These are phyloP conservation scores for Misgurnus anguillicaudatus DNA, from an alignment of 2,113 vertebrate species.

Conservation along the genomic window DNA sequence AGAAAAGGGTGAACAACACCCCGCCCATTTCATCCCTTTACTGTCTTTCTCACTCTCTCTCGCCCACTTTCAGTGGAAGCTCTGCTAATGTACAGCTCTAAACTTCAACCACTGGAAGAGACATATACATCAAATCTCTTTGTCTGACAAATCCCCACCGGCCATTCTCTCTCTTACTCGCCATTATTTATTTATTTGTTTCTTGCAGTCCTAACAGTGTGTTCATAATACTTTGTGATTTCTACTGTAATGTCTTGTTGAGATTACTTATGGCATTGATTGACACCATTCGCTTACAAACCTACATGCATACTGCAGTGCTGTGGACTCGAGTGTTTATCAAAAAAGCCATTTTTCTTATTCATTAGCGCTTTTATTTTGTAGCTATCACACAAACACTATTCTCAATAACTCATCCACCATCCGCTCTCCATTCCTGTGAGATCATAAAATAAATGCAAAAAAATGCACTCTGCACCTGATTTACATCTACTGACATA, in stretches of 20 bases:
- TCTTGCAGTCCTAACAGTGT: slow-evolving; percentile 52
- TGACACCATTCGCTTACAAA: neutral
- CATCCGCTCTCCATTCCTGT: no score
- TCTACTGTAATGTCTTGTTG: slow-evolving; percentile 45
- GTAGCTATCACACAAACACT: no score
- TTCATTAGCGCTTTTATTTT: no score
- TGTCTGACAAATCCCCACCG: slow-evolving; percentile 29
- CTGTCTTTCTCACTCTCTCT: slow-evolving; percentile 5
- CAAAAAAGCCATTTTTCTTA: no score
- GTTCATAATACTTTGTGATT: slow-evolving; percentile 50
- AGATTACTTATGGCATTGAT: neutral
- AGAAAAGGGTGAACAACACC: neutral
- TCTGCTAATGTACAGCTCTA: slow-evolving; percentile 32
- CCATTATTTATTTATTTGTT: slow-evolving; percentile 50
- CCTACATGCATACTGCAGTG: neutral
- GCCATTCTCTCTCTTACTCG: neutral
- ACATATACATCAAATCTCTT: slow-evolving; percentile 33
- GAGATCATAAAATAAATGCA: no score
- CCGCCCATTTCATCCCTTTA: neutral
- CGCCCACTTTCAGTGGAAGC: slow-evolving; percentile 13
- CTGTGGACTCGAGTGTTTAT: neutral
- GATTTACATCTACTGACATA: slow-evolving; percentile 13
- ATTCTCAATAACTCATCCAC: no score
- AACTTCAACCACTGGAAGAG: slow-evolving; percentile 18
- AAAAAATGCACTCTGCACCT: neutral